Evolutionary conservation across 2,113 vertebrate species (phyloP), one percentile per base, ranked within the genome.

Genomic region (Dinomys branickii): DNA sequence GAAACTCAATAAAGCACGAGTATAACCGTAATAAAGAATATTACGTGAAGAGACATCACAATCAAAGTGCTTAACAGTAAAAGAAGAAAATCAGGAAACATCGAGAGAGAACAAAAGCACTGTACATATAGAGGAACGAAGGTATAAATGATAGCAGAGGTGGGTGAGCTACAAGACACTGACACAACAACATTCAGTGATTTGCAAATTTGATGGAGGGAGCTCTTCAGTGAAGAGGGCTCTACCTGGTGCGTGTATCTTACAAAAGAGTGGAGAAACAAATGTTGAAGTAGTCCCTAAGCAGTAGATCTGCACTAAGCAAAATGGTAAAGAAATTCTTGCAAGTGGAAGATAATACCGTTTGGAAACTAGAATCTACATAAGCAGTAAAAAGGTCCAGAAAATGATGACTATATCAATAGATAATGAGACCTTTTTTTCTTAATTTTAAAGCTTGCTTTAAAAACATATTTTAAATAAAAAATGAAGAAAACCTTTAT

Each of bases 301-400:
- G 56, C 1, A 78, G 33, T 61, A 50, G 11, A 44, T 85, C n/a
- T 58, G 8, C 12, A 35, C 22, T 35, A 77, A 16, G 24, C 10
- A n/a, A 67, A 80, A 82, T 52, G 28, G 85, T 89, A 83, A 80
- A 95, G 54, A 13, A 50, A 88, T 91, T 73, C 7, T 24, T 96
- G 88, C 13, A 78, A 88, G 59, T 5, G 65, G 7, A 73, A 59
- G 0, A 14, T 71, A 47, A n/a, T 5, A 75, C 5, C 22, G 65
- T 30, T 77, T 6, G 35, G 63, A 90, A 88, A 94, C 7, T 50
- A 24, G 59, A 94, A 82, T 52, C 44, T 86, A 83, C 11, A n/a
- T 30, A 58, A 56, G 52, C 5, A 67, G 88, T 33, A 30, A 85
- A 85, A 84, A 33, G 84, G 6, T 24, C 7, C 35, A 30, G 61